Percentiles rank a stretch among this genome's conserved stretches.
Evolutionary conservation across 2,113 vertebrate genomes (phyloP).

Genomic region (cattle (Bos taurus)): ARS-UCD2.0 NC_037331.1:33875001-33875500

Average conservation of each 20-base stretch:
- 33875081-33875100: neutral
- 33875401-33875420: neutral
- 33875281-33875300: neutral
- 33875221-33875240: neutral
- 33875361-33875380: neutral
- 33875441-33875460: neutral
- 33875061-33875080: constrained; percentile 37
- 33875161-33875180: neutral
- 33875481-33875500: neutral
- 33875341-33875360: neutral
- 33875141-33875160: neutral
- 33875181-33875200: neutral
- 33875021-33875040: constrained; percentile 44
- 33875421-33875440: neutral
- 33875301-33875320: neutral
- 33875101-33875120: neutral
- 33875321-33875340: neutral
- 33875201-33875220: neutral
- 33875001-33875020: constrained; percentile 49
- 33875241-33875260: constrained; percentile 25
- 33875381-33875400: neutral
- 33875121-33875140: neutral
- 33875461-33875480: neutral
- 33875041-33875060: constrained; percentile 20
- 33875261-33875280: constrained; percentile 1